Percentiles rank a stretch among this genome's conserved stretches.
phyloP scores from a whole-genome alignment of 2,113 vertebrate species.

The Tympanuchus pallidicinctus region DNA sequence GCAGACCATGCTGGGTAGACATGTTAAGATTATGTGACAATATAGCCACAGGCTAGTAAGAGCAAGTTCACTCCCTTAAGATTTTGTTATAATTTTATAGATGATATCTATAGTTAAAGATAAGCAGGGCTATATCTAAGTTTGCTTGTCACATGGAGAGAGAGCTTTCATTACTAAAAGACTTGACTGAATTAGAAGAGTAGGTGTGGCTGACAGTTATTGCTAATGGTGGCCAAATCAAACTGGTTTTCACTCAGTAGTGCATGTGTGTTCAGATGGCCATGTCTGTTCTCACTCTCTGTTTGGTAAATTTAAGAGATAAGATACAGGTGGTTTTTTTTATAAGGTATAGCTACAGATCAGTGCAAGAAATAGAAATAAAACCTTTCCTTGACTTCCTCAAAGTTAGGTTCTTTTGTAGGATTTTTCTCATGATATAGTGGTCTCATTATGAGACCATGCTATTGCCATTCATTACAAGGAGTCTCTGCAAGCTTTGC shows the following conservation, averaged over 20 bases:
- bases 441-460: not conserved
- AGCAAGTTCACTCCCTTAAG: not conserved
- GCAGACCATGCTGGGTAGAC: not conserved
- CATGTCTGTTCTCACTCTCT: not conserved
- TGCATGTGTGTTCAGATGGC: not conserved
- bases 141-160: not conserved
- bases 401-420: not conserved
- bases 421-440: not conserved
- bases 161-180: not conserved
- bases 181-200: not conserved
- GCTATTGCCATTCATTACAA: not conserved
- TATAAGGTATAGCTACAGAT: not conserved
- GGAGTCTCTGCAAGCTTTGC: not conserved
- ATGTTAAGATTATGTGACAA: not conserved
- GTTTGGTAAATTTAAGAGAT: not conserved
- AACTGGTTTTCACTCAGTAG: conserved; percentile 3
- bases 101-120: not conserved
- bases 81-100: conserved; percentile 3
- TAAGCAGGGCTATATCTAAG: not conserved
- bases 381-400: not conserved
- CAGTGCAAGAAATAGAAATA: not conserved
- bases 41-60: not conserved
- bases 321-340: not conserved
- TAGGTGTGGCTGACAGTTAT: not conserved
- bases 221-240: not conserved